Evolutionary conservation across 2,113 vertebrate species (phyloP), one percentile per base, ranked within the genome.

Genomic region (Tonatia bakeri): DNA sequence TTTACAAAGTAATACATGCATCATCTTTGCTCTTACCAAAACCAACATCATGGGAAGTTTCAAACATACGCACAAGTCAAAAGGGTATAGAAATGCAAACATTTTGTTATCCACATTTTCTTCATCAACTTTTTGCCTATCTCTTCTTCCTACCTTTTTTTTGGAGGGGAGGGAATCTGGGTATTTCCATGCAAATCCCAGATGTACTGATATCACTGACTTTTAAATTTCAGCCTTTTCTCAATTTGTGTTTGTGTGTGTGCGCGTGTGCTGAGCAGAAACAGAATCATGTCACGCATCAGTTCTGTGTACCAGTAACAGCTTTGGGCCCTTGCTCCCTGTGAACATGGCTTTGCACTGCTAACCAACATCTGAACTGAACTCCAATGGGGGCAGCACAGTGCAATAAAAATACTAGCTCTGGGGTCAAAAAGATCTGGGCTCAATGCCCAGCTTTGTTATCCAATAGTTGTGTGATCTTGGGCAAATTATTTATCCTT

Each of bases 171-270:
- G 13, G 40, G 75, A 17, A 13, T 22, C 28, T 0, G 45, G 81
- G 7, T 40, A 85, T 56, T 81, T 72, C 72, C 56, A 90, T 59
- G 47, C 54, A 96, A 87, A 92, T 75, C 45, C n/a, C n/a, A 94
- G 64, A 72, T 26, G 52, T 28, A 43, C 22, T 47, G 59, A 33
- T 64, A 54, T 13, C 75, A 88, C 28, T 47, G 43, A 61, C n/a
- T 73, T 79, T 82, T 83, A 54, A 24, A 76, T 40, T 88, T 72
- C 24, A 45, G n/a, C 79, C 50, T 93, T 36, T 85, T 54, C 79
- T 43, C 15, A 2, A 4, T 52, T 5, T 73, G n/a, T 52, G 17
- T 52, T 52, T 75, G 6, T 43, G 3, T 54, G 1, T 50, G 11
- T 45, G 36, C 83, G 7, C 38, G n/a, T 87, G 33, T 65, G 36